These are phyloP conservation scores for Amiota communis DNA, from an alignment of 2,888 invertebrate species.

Conservation along the genomic window DNA sequence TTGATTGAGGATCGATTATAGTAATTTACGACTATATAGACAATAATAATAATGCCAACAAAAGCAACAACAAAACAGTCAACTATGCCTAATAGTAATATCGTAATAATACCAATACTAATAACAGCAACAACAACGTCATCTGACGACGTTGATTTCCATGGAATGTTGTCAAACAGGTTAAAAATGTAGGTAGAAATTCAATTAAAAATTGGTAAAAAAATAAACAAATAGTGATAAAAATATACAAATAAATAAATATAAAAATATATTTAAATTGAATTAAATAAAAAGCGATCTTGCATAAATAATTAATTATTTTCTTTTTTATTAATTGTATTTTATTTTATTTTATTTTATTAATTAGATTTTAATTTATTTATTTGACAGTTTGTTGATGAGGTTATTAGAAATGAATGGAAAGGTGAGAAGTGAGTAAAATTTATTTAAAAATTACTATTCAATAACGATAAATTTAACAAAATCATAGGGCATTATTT, in stretches of 20 bases:
- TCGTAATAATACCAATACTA: constrained; percentile 47
- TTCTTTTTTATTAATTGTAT: too few relatives aligned
- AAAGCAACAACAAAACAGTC: constrained; percentile 38
- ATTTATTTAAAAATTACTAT: neutral
- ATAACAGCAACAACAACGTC: constrained; percentile 45
- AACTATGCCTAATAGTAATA: constrained; percentile 34
- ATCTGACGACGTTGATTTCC: constrained; percentile 64
- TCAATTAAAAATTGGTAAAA: constrained; percentile 67
- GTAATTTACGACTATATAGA: constrained; percentile 59
- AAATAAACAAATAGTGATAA: neutral
- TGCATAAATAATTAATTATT: constrained; percentile 8
- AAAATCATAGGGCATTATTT: neutral
- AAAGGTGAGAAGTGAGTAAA: neutral
- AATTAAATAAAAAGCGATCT: neutral
- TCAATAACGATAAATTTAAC: neutral
- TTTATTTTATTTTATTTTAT: neutral
- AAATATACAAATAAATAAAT: neutral
- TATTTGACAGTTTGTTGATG: neutral
- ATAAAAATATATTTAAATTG: neutral
- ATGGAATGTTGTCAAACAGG: constrained; percentile 71
- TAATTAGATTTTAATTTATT: neutral
- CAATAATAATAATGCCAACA: constrained; percentile 41
- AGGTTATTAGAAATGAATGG: neutral
- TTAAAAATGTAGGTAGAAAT: constrained; percentile 71
- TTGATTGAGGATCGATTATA: constrained; percentile 54